Base-by-base conservation (phyloP, 2,888 invertebrate genomes). In the Zygaena filipendulae region DNA sequence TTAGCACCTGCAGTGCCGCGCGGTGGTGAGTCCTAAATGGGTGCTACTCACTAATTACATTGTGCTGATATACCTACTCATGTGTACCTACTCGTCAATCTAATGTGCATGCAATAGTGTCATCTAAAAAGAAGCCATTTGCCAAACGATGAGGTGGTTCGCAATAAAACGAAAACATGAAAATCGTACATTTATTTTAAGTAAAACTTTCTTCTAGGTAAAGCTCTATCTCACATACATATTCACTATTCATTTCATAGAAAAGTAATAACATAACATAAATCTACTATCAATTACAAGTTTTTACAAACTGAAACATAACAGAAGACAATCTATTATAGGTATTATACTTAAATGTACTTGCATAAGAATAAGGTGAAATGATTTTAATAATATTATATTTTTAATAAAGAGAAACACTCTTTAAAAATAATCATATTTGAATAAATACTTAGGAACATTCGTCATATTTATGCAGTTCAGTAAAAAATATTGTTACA, bases 161-260 rank as follows among this genome's bases (percentile, higher is more conserved):
- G 49, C 67, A 71, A 70, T 72, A 67, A 79, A 75, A 68, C 67
- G 59, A 69, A 44, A 33, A 50, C 54, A 59, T 54, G 55, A 49
- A 58, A 61, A 63, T 51, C 55, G 63, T 63, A 70, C 58, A 67
- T 68, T 69, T 69, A 64, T 66, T 72, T 61, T 60, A 70, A 74
- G 70, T 64, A 67, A 67, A 66, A 59, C 62, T 71, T 68, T 69
- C 59, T 60, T 68, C 70, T 74, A 75, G 60, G 61, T 75, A 75
- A 77, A 75, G 77, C 74, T 75, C 70, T 77, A 72, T 72, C 68
- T 71, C 72, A 74, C 61, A 66, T 61, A 63, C 23, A 39, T n/a
- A n/a, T n/a, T n/a, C n/a, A n/a, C n/a, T n/a, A n/a, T n/a, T n/a
- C 7, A 16, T 7, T 16, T 16, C 7, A 16, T 47, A 57, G 59